Conservation (phyloP, 2,797 vertebrate species). For the Sebastes baramenuke region DNA sequence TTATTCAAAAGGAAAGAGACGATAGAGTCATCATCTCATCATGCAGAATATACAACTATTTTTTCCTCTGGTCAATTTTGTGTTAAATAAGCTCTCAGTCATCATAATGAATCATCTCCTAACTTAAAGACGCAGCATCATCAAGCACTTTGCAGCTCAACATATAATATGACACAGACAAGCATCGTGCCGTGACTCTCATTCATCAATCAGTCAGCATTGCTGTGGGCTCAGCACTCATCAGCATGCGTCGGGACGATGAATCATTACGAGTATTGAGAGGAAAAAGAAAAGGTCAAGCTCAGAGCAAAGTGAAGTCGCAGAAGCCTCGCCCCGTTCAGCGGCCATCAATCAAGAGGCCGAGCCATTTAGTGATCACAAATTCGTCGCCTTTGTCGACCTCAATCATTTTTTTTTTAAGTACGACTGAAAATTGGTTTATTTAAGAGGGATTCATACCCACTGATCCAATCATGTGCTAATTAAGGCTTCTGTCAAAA, state of each 20-base stretch:
- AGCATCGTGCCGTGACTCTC: neutral
- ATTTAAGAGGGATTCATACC: conserved; percentile 33
- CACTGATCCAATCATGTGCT: conserved; percentile 23
- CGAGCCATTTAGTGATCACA: conserved; percentile 32
- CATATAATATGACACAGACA: conserved; percentile 13
- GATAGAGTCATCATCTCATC: neutral
- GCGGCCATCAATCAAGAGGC: conserved; percentile 53
- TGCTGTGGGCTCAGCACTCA: conserved; percentile 26
- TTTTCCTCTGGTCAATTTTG: neutral
- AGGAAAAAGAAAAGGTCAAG: conserved; percentile 45
- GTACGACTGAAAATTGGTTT: conserved; percentile 25
- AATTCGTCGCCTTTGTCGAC: conserved; percentile 22
- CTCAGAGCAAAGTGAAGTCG: conserved; percentile 3
- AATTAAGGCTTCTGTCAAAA: conserved; percentile 20
- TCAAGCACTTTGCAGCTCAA: conserved; percentile 10
- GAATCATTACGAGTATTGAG: conserved; percentile 37
- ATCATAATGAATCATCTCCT: conserved; percentile 26
- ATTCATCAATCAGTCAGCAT: conserved; percentile 48
- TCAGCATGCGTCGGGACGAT: conserved; percentile 16
- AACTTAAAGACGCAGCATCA: conserved; percentile 6
- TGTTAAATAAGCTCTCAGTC: conserved; percentile 5
- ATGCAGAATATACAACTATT: neutral
- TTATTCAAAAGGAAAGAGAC: neutral
- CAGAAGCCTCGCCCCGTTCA: neutral
- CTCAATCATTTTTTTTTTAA: conserved; percentile 27